Conservation (phyloP, 2,113 vertebrate species). For the Heterotilapia buettikoferi region DNA sequence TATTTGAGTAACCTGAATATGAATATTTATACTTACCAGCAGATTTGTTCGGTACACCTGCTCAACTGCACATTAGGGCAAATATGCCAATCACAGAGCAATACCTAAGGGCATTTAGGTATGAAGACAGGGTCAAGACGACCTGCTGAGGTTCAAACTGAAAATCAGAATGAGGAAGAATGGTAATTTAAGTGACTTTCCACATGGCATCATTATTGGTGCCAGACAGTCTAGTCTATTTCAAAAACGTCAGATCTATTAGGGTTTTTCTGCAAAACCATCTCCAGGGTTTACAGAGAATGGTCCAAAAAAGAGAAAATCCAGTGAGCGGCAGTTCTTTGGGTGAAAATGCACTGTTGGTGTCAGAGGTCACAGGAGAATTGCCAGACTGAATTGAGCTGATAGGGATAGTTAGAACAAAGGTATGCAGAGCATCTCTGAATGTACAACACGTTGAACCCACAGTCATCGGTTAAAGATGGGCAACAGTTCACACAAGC, state of each 20-base stretch:
- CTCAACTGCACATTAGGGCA: neutral
- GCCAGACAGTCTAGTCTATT: neutral
- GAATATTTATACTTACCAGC: neutral
- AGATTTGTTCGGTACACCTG: neutral
- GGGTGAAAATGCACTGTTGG: neutral
- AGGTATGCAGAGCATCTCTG: neutral
- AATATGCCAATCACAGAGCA: neutral
- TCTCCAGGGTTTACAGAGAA: neutral
- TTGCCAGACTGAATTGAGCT: neutral
- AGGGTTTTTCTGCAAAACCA: neutral
- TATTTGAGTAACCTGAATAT: neutral
- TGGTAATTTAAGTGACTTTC: neutral
- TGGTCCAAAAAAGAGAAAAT: neutral
- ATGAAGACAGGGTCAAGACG: neutral
- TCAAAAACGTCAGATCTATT: fast-evolving
- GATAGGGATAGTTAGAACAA: neutral
- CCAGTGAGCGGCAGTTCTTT: neutral
- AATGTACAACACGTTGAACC: neutral
- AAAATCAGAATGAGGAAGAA: neutral
- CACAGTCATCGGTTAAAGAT: neutral
- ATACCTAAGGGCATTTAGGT: neutral
- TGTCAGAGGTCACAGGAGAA: neutral
- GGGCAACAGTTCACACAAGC: neutral
- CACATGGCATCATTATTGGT: neutral
- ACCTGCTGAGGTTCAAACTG: neutral